A percentile compares a stretch with the other conserved stretches of the same genome.
Evolutionary conservation across 2,888 invertebrate genomes (phyloP).

Genomic region (Cephonodes hylas): DNA sequence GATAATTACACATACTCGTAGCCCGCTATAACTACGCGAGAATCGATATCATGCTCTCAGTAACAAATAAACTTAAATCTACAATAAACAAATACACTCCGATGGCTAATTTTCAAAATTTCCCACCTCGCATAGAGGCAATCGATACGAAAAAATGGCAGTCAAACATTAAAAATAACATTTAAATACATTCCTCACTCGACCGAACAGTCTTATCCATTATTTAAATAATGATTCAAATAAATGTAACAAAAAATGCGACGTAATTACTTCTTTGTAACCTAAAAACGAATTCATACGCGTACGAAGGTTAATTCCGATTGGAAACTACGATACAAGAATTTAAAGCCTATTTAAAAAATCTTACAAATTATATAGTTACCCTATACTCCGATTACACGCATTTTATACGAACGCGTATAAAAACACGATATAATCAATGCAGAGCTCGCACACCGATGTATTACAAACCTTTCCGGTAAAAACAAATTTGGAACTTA

Average conservation of each 20-base stretch:
- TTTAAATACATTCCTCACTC: constrained; percentile 61
- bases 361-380: constrained; percentile 44
- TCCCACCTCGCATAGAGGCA: neutral
- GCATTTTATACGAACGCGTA: constrained; percentile 62
- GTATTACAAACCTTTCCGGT: neutral
- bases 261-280: neutral
- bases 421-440: constrained; percentile 65
- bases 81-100: constrained; percentile 3
- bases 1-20: constrained; percentile 33
- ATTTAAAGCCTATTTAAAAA: constrained; percentile 69
- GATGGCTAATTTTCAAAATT: constrained; percentile 9
- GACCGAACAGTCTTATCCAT: constrained; percentile 72
- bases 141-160: constrained; percentile 53
- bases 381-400: constrained; percentile 75
- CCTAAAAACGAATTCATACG: constrained; percentile 57
- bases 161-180: constrained; percentile 58
- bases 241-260: constrained; percentile 40
- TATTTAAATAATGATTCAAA: constrained; percentile 53
- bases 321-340: constrained; percentile 54
- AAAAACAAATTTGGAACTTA: neutral
- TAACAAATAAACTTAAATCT: constrained; percentile 28
- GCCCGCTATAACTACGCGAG: constrained; percentile 32
- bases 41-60: constrained; percentile 33
- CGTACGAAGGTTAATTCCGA: constrained; percentile 49
- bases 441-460: constrained; percentile 47